Percentiles rank a stretch among this genome's conserved stretches.
Evolutionary conservation across 2,113 vertebrate species (phyloP).

Genomic region (Hyaena hyaena): DNA sequence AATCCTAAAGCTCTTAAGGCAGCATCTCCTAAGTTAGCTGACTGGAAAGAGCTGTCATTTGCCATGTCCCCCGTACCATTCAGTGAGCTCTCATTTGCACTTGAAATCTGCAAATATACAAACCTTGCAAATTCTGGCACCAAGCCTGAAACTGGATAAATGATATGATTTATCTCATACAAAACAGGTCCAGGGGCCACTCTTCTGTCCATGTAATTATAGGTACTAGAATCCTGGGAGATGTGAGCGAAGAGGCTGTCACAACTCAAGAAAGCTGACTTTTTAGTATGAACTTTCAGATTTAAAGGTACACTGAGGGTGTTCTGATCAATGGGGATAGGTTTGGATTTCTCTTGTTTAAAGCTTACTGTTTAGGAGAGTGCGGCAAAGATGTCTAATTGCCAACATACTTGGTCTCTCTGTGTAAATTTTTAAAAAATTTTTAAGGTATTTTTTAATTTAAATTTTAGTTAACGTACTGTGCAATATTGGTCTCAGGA

Average conservation of each 20-base stretch:
- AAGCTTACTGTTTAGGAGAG: not conserved
- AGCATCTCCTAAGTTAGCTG: not conserved
- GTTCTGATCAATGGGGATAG: not conserved
- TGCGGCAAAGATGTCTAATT: not conserved
- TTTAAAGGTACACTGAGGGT: constrained; percentile 29
- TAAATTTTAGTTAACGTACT: too few species aligned
- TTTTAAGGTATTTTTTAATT: too few species aligned
- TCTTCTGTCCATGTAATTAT: not conserved
- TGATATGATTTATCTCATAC: not conserved
- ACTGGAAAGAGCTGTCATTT: not conserved
- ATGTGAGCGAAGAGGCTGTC: not conserved
- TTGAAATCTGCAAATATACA: not conserved
- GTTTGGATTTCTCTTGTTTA: not conserved
- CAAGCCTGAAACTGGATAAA: not conserved
- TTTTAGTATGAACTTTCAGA: not conserved
- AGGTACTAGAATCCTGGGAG: not conserved
- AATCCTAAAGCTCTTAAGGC: not conserved
- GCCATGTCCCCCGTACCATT: not conserved
- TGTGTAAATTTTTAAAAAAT: too few species aligned
- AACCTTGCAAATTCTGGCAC: not conserved
- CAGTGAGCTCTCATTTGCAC: not conserved
- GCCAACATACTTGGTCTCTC: not conserved
- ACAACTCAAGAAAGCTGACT: not conserved
- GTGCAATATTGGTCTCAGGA: too few species aligned
- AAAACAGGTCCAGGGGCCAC: not conserved